A percentile compares a stretch with the other conserved stretches of the same genome.
These are phyloP conservation scores for Chrysaora quinquecirrha DNA, from an alignment of 30 jellyfish, hydroid and myxozoan species.

Conservation along the genomic window DNA sequence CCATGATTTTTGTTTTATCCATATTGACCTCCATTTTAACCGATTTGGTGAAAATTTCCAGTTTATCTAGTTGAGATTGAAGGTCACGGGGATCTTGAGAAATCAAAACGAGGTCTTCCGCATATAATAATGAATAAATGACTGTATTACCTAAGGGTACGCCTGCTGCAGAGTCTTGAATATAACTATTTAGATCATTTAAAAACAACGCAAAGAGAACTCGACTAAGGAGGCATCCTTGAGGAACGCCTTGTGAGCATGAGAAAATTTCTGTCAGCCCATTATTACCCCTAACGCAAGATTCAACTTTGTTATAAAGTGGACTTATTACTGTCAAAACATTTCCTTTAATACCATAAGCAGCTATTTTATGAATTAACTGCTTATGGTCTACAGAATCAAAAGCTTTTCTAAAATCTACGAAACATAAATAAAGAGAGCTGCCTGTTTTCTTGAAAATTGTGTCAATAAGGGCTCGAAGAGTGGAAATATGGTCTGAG, in stretches of 20 bases:
- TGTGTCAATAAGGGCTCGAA: neutral
- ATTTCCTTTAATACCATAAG: conserved; percentile 10
- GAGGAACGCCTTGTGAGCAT: neutral
- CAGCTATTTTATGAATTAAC: neutral
- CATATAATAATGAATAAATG: neutral
- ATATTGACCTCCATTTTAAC: neutral
- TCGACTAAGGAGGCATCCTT: conserved; percentile 31
- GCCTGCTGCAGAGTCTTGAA: neutral
- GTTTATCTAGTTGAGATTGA: neutral
- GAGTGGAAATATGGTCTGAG: neutral
- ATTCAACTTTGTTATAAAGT: neutral
- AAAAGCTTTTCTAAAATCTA: neutral
- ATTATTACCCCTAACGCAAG: conserved; percentile 3
- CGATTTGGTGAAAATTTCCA: neutral
- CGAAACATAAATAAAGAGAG: neutral
- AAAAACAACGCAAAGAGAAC: conserved; percentile 18
- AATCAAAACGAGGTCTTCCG: neutral
- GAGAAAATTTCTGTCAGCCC: neutral
- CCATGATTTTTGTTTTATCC: neutral
- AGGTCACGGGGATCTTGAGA: neutral
- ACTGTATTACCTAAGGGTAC: neutral
- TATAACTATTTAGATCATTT: conserved; percentile 15
- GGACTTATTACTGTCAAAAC: neutral
- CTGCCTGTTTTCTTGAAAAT: neutral
- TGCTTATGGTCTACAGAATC: conserved; percentile 2